Evolutionary conservation across 37 sponge, comb jelly and placozoan species (phyloP), one percentile per base, ranked within the genome.

Genomic region (Chondrosia reniformis): DNA sequence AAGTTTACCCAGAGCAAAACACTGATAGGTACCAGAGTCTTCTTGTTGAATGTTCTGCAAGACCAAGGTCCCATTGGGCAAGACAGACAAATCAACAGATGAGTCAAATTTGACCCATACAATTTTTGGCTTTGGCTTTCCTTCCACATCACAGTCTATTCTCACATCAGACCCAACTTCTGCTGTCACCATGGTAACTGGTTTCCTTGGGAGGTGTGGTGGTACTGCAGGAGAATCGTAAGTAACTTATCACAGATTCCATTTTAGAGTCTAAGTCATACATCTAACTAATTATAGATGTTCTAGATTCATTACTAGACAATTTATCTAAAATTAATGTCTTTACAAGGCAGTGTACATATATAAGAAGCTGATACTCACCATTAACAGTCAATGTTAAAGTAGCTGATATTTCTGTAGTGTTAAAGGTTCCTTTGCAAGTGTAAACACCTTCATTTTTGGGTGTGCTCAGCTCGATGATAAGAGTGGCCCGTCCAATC

Each of bases 61-160:
- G 22, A 61, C 12, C 4, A 89, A 82, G 0, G 80, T 45, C 0
- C 90, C 90, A 62, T 89, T 85, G 1, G n/a, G 19, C 1, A 46
- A 45, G 33, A 72, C 67, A 5, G 24, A 31, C 12, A 80, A 27
- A 0, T 19, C 12, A 6, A 36, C 33, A 42, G 63, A 64, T 38
- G 62, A 43, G 56, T 40, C 58, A 0, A 31, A 0, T 41, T 52
- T 24, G 4, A 45, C 46, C 86, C 86, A 90, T 2, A 3, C 54
- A 17, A 85, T 61, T 2, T 1, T 34, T 8, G 83, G 90, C 6
- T 15, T 33, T 8, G 90, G 86, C 15, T 56, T 42, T 12, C 90
- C 90, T 4, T 63, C 39, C 0, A 55, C 80, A 22, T 31, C 0
- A 66, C 90, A 90, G 76, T 81, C 81, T 9, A 90, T n/a, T 1